These are phyloP conservation scores for Agapornis canus DNA, from an alignment of 2,797 vertebrate genomes.

Conservation along the genomic window DNA sequence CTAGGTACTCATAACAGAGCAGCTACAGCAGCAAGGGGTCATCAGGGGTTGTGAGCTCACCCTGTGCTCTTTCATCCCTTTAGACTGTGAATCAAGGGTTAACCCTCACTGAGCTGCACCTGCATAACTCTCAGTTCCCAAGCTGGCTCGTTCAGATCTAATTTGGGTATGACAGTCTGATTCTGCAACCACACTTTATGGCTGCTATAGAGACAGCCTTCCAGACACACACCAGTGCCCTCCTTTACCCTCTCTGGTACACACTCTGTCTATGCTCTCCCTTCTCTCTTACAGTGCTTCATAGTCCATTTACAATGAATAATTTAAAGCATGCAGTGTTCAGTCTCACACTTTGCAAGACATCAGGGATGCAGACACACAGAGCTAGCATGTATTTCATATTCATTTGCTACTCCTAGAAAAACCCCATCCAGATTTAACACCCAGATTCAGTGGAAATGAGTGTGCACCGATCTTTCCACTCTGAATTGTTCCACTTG, in stretches of 20 bases:
- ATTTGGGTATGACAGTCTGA: background rate
- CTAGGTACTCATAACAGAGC: background rate
- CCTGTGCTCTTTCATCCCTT: background rate
- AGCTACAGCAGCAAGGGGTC: background rate
- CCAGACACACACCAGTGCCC: background rate
- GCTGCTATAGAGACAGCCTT: background rate
- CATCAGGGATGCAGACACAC: background rate
- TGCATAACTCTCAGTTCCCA: slow-evolving; percentile 3
- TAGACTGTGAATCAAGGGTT: background rate
- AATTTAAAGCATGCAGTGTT: background rate
- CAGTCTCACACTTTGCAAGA: background rate
- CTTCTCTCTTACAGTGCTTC: background rate
- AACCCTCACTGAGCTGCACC: background rate
- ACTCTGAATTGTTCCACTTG: slow-evolving; percentile 28
- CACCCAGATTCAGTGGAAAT: slow-evolving; percentile 36
- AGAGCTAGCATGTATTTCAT: background rate
- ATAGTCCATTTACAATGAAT: background rate
- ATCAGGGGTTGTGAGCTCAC: background rate
- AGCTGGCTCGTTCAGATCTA: background rate
- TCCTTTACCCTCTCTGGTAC: background rate
- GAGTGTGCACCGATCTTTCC: slow-evolving; percentile 3
- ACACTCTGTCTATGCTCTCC: background rate
- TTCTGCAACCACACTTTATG: background rate
- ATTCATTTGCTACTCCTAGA: background rate
- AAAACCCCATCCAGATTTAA: background rate